Evolutionary conservation across 2,888 invertebrate genomes (phyloP), one percentile per base, ranked within the genome.

Genomic region (Geotrupes spiniger): DNA sequence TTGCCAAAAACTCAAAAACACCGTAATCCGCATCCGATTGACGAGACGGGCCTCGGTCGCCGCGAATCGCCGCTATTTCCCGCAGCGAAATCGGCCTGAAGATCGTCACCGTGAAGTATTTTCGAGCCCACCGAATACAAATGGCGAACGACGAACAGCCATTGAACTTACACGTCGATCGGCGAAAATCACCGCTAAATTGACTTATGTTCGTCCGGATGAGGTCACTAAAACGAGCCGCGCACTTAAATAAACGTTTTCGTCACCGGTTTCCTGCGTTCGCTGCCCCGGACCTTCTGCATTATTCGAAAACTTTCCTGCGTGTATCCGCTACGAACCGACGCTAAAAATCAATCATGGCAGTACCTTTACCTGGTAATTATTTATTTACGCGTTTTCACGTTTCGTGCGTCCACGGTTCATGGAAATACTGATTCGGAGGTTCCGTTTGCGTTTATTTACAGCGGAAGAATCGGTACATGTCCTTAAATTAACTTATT

Each of bases 321-420:
- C 61, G 62, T 63, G 62, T 58, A 57, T 54, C 56, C 50, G 52
- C 57, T 58, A 40, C 60, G 60, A 60, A 67, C 63, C 66, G 71
- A 73, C 73, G 74, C 73, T 71, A 59, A 57, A 64, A 72, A 73
- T 72, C 73, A 70, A 74, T 74, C 73, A 74, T 74, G 74, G 74
- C 74, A 72, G 66, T 57, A 54, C 48, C 43, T 47, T 44, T 36
- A 31, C 39, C 43, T 45, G 39, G 42, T 45, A 46, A 46, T 46
- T 46, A 46, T 50, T 50, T 50, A 50, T 50, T 50, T 50, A 50
- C 49, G 42, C 45, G 42, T 45, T 45, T 16, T 46, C 31, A 28
- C 43, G 36, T 10, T 9, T 16, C 25, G 11, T 11, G 14, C 43
- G 21, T 11, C 4, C 5, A 21, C 36, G 21, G 21, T 17, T 25